Evolutionary conservation across 2,113 vertebrate genomes (phyloP).

Genomic region (Protobothrops flavoviridis): DNA sequence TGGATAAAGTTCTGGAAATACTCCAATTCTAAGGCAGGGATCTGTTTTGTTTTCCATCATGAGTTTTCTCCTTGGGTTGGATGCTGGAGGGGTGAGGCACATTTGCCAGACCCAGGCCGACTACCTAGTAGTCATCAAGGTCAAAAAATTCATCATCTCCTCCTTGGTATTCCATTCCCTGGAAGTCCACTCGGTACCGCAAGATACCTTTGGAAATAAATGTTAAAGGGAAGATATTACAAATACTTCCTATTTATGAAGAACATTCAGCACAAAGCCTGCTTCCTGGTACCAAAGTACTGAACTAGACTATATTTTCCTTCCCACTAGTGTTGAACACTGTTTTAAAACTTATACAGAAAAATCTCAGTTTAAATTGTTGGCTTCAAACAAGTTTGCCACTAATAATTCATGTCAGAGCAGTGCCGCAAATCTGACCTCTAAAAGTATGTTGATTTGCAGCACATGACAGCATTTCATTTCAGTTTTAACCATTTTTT

Average conservation of each 20-base stretch:
- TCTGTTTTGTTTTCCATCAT: constrained; percentile 79
- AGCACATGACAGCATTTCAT: neutral
- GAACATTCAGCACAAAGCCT: neutral
- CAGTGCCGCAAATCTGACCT: neutral
- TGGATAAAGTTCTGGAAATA: constrained; percentile 86
- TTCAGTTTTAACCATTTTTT: neutral
- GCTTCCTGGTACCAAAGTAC: neutral
- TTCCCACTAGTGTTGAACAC: neutral
- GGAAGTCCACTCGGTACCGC: constrained; percentile 99
- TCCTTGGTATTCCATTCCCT: constrained; percentile 99
- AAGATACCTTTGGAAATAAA: constrained; percentile 85
- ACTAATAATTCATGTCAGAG: neutral
- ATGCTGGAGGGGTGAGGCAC: constrained; percentile 85
- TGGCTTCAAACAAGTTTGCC: neutral
- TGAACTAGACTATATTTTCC: neutral
- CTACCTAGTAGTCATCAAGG: constrained; percentile 99
- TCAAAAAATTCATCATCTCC: constrained; percentile 99
- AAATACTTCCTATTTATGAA: neutral
- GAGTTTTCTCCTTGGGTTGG: constrained; percentile 85
- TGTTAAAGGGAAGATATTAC: constrained; percentile 41
- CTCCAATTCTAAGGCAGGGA: constrained; percentile 97
- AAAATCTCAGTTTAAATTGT: neutral
- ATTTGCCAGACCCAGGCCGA: constrained; percentile 86
- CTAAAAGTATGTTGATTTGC: neutral
- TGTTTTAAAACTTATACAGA: neutral